phyloP scores from a whole-genome alignment of 2,113 vertebrate genomes.

The Nothoprocta pentlandii region DNA sequence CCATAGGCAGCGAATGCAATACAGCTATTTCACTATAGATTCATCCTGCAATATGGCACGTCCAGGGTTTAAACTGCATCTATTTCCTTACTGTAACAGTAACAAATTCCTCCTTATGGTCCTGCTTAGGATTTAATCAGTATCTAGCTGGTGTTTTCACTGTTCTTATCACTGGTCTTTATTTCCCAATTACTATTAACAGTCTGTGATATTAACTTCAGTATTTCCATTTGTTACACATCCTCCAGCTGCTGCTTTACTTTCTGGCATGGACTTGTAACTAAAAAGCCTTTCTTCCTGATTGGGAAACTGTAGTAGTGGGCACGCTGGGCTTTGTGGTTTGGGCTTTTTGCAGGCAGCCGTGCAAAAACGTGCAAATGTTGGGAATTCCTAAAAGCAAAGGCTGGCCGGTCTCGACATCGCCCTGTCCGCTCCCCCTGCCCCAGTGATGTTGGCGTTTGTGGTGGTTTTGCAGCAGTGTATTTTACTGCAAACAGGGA shows the following conservation, averaged over 20 bases:
- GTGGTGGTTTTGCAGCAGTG: not conserved
- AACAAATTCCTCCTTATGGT: not conserved
- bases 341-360: not conserved
- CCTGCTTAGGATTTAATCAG: not conserved
- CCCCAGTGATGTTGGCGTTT: not conserved
- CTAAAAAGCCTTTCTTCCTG: not conserved
- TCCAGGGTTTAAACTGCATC: not conserved
- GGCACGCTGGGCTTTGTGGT: too few species aligned
- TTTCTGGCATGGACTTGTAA: not conserved
- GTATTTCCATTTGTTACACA: not conserved
- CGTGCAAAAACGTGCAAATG: not conserved
- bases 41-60: not conserved
- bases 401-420: not conserved
- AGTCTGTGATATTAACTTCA: not conserved
- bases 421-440: not conserved
- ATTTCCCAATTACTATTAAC: not conserved
- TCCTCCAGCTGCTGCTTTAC: not conserved
- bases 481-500: not conserved
- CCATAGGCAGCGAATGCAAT: not conserved
- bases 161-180: not conserved
- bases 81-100: not conserved
- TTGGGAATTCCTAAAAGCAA: not conserved
- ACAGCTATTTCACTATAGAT: not conserved
- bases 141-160: not conserved
- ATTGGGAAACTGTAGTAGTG: not conserved